Percentiles rank a stretch among this genome's conserved stretches.
phyloP scores from a whole-genome alignment of 2,888 invertebrate genomes.

The Spialia ferax region DNA sequence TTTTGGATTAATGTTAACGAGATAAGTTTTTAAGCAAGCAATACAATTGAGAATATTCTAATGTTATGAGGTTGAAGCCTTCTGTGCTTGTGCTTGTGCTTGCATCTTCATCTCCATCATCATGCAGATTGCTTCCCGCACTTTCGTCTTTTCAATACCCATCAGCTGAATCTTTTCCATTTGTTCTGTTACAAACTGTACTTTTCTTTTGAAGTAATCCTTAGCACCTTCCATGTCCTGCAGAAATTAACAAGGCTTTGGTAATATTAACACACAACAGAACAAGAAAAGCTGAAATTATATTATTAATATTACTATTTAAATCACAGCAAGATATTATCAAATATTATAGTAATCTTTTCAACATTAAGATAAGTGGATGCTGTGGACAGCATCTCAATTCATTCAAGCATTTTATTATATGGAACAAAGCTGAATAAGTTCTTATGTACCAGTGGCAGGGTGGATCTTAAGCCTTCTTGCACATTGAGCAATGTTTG shows the following conservation, averaged over 20 bases:
- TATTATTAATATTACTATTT: no score
- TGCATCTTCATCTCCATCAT: conserved; percentile 92
- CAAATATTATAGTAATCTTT: no score
- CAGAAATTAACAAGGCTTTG: conserved; percentile 42
- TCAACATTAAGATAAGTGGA: no score
- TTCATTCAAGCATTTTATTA: no score
- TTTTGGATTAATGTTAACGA: conserved; percentile 12
- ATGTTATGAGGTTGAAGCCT: conserved; percentile 70
- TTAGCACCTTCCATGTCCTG: conserved; percentile 88
- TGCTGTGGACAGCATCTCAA: no score
- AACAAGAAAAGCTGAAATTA: no score
- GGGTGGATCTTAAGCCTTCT: no score
- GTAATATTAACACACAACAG: neutral
- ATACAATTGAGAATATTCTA: conserved; percentile 35
- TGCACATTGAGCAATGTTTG: no score
- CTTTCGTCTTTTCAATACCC: conserved; percentile 93
- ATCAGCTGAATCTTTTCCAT: conserved; percentile 96
- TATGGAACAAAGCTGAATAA: no score
- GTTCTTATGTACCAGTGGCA: no score
- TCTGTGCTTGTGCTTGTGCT: conserved; percentile 76
- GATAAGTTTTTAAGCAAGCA: conserved; percentile 42
- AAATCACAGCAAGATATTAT: no score
- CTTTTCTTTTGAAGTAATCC: conserved; percentile 97
- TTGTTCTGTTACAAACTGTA: conserved; percentile 96
- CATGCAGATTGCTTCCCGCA: conserved; percentile 92